These are phyloP conservation scores for Entomyzon cyanotis DNA, from an alignment of 2,113 vertebrate genomes.

Conservation along the genomic window DNA sequence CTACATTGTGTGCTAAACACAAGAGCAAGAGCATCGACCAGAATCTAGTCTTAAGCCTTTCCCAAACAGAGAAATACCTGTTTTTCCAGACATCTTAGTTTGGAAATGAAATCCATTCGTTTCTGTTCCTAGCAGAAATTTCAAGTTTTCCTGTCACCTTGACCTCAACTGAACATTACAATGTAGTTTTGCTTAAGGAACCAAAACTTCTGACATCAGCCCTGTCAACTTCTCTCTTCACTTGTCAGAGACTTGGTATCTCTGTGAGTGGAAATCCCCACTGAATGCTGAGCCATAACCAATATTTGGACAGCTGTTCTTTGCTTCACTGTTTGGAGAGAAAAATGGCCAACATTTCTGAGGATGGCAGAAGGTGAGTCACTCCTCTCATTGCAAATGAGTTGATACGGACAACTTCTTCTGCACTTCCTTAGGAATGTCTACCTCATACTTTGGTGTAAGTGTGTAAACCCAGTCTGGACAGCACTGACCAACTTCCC, in stretches of 20 bases:
- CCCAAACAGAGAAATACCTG: not conserved
- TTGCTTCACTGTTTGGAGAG: conserved; percentile 2
- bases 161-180: not conserved
- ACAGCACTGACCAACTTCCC: not conserved
- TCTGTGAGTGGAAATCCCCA: not conserved
- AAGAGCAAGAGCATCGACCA: not conserved
- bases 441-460: not conserved
- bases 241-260: not conserved
- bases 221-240: not conserved
- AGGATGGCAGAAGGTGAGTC: conserved; percentile 1
- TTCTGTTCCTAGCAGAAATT: conserved; percentile 19
- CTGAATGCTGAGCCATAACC: conserved; percentile 1
- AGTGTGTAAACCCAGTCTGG: not conserved
- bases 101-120: not conserved
- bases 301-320: conserved; percentile 69
- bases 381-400: not conserved
- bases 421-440: not conserved
- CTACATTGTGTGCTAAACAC: not conserved
- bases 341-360: conserved; percentile 12
- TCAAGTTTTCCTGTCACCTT: not conserved
- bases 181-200: conserved; percentile 7
- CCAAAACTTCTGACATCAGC: not conserved
- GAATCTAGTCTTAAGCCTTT: not conserved
- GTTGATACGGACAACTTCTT: not conserved
- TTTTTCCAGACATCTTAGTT: not conserved